These are phyloP conservation scores for Jacana jacana DNA, from an alignment of 2,113 vertebrate genomes.

Conservation along the genomic window DNA sequence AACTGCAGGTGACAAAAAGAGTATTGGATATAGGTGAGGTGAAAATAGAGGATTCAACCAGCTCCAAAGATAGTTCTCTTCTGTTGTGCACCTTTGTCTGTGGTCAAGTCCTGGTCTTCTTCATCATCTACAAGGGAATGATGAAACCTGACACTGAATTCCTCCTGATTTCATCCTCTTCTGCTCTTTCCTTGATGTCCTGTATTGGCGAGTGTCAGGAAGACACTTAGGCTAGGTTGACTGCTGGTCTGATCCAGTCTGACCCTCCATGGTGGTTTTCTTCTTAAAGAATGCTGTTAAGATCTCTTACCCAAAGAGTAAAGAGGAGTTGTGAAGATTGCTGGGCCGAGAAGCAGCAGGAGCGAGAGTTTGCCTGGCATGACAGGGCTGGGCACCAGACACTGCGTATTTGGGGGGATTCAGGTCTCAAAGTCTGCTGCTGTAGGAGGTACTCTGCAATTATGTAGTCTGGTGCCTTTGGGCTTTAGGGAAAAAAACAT, in stretches of 20 bases:
- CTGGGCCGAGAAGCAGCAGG: neutral
- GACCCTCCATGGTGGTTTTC: neutral
- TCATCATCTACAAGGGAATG: neutral
- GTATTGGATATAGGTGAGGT: rapidly evolving
- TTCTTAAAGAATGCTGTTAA: neutral
- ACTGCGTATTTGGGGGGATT: rapidly evolving
- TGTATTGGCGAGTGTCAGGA: neutral
- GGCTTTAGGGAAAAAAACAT: neutral
- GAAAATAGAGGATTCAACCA: neutral
- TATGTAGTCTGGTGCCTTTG: neutral
- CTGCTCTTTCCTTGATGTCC: neutral
- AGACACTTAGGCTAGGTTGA: neutral
- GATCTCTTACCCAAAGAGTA: no score
- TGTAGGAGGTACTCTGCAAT: neutral
- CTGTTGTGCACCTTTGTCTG: rapidly evolving
- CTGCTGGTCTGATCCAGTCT: neutral
- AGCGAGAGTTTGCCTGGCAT: rapidly evolving
- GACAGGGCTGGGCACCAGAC: neutral
- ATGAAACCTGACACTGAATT: neutral
- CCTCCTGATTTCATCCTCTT: neutral
- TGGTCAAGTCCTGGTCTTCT: neutral
- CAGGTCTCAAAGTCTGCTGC: neutral
- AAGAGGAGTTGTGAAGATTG: neutral
- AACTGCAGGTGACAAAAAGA: neutral
- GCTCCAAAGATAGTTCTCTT: neutral